phyloP scores from a whole-genome alignment of 2,797 vertebrate genomes.

The Linurgus olivaceus region DNA sequence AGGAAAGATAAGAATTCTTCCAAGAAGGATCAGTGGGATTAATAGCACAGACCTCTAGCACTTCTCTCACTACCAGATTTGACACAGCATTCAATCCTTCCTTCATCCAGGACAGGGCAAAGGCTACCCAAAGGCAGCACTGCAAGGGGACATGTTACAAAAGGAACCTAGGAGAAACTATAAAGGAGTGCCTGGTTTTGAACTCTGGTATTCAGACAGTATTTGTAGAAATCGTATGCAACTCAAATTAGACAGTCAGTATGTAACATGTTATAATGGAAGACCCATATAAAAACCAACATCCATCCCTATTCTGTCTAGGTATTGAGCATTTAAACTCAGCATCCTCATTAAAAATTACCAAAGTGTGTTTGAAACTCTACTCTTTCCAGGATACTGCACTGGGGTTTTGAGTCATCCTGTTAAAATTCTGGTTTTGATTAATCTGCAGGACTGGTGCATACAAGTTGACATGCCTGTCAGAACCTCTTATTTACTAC shows the following conservation, averaged over 20 bases:
- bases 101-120: background rate
- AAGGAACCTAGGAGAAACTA: background rate
- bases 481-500: background rate
- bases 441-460: background rate
- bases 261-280: background rate
- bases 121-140: background rate
- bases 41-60: background rate
- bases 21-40: background rate
- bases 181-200: background rate
- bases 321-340: background rate
- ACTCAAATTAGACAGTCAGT: background rate
- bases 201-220: background rate
- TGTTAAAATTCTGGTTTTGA: background rate
- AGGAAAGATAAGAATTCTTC: background rate
- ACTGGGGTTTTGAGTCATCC: background rate
- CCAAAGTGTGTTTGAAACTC: background rate
- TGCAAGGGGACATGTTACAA: background rate
- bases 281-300: background rate
- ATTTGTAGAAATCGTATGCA: background rate
- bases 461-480: background rate
- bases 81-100: background rate
- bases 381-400: background rate
- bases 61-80: background rate
- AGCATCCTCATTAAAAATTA: background rate
- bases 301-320: background rate